Base-by-base conservation (phyloP, 2,113 vertebrate species). In the Pollimyrus isidori region DNA sequence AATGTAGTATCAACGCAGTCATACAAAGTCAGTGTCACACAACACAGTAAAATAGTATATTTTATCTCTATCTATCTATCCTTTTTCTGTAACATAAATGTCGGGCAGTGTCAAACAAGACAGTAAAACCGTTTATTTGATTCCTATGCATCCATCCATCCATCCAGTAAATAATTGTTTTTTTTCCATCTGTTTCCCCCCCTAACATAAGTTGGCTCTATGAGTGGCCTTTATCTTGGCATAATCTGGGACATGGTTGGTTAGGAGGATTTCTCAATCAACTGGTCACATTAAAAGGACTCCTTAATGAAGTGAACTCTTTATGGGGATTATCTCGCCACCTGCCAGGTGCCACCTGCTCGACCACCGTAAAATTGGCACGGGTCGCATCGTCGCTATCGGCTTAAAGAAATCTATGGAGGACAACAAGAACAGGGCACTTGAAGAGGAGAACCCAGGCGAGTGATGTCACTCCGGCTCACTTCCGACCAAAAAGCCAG, bases 281-380 rank as follows among this genome's bases (percentile, higher is more conserved):
- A 94, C 93, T 92, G 95, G 95, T 94, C 93, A 95, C 95, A 96
- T 96, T 96, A 96, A 96, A 96, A 94, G 92, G 96, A 96, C 95
- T 96, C 95, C 95, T 95, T 96, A 96, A 96, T 96, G 95, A 96
- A 96, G 95, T 94, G 95, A 94, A 94, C 94, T 96, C 95, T 96
- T 96, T 95, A 96, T 94, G 95, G 95, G 95, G 95, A 96, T 96
- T 96, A 96, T 94, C 94, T 93, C 92, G 93, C 95, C 95, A 94
- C 96, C 96, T 96, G 95, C 93, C 90, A 95, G 92, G 95, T 95
- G 94, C 95, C 95, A 96, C 96, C 96, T 96, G 96, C 95, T 96
- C 95, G 87, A 93, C 93, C 92, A 89, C 93, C 93, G 93, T 95
- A 69, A 80, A 95, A 95, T 95, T 96, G 95, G 95, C 95, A 96